These are phyloP conservation scores for Thysanoteuthis rhombus DNA, from an alignment of 2,888 invertebrate species.

Conservation along the genomic window DNA sequence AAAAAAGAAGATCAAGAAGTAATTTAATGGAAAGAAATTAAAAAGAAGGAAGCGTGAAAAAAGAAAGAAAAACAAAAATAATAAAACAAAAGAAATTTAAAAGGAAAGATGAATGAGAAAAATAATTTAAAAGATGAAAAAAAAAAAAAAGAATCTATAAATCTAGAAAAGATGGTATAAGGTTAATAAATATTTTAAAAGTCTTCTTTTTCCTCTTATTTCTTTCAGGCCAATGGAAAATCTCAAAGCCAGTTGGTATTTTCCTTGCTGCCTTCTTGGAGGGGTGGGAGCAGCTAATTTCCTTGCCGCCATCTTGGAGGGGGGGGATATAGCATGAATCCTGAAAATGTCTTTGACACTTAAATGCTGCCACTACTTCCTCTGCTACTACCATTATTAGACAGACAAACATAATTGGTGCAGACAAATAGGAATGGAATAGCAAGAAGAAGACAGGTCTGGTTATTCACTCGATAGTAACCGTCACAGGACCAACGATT, in stretches of 20 bases:
- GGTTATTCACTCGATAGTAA: no score
- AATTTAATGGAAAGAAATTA: background rate
- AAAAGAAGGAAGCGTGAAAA: background rate
- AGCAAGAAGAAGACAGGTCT: no score
- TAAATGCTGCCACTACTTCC: background rate
- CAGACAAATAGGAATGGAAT: background rate
- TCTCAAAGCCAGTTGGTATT: background rate
- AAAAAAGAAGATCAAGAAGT: background rate
- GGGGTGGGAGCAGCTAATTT: no score
- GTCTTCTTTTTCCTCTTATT: no score
- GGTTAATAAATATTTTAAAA: background rate
- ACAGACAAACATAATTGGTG: background rate
- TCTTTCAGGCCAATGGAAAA: no score
- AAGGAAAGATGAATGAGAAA: background rate
- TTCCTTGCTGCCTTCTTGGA: background rate
- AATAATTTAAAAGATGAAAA: no score
- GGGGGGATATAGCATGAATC: background rate
- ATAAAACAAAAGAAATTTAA: background rate
- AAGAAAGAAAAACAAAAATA: no score
- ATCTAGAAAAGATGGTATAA: no score
- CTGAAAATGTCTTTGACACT: conserved; percentile 12
- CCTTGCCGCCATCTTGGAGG: no score
- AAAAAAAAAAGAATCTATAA: no score
- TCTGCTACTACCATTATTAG: no score
- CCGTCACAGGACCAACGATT: no score